These are phyloP conservation scores for Drosophila watanabei DNA, from an alignment of 1,140 invertebrate species.

Conservation along the genomic window DNA sequence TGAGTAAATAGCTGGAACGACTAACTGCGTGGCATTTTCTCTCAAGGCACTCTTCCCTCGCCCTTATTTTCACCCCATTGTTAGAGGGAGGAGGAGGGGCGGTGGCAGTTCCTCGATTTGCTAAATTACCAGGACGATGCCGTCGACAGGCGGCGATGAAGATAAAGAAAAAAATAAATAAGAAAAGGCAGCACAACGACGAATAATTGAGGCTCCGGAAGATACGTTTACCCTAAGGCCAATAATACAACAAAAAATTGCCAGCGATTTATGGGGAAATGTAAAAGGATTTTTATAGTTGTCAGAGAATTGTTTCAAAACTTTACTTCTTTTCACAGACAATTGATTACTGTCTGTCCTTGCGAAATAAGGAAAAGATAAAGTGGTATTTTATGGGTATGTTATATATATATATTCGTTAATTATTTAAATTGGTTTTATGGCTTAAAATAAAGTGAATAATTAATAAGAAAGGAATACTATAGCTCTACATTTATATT, in stretches of 20 bases:
- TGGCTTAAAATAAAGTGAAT: background rate
- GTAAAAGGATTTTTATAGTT: conserved; percentile 36
- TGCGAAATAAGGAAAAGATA: background rate
- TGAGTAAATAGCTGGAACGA: conserved; percentile 79
- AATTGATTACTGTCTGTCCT: conserved; percentile 3
- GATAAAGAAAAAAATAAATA: conserved; percentile 32
- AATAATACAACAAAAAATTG: background rate
- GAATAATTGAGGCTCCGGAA: conserved; percentile 33
- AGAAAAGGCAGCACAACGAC: conserved; percentile 6
- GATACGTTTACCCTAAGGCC: conserved; percentile 18
- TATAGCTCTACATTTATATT: background rate
- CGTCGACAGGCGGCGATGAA: conserved; percentile 34
- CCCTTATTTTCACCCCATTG: conserved; percentile 18
- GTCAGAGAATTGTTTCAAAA: conserved; percentile 6
- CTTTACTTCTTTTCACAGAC: conserved; percentile 9
- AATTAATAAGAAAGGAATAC: background rate
- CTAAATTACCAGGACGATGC: conserved; percentile 46
- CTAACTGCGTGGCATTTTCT: conserved; percentile 69
- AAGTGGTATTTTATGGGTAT: background rate
- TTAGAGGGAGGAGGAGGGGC: background rate
- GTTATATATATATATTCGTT: background rate
- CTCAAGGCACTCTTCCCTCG: conserved; percentile 26
- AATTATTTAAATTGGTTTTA: background rate
- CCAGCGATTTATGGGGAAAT: conserved; percentile 17
- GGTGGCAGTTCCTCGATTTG: conserved; percentile 35